These are phyloP conservation scores for Harpegnathos saltator DNA, from an alignment of 1,140 invertebrate species.

Conservation along the genomic window DNA sequence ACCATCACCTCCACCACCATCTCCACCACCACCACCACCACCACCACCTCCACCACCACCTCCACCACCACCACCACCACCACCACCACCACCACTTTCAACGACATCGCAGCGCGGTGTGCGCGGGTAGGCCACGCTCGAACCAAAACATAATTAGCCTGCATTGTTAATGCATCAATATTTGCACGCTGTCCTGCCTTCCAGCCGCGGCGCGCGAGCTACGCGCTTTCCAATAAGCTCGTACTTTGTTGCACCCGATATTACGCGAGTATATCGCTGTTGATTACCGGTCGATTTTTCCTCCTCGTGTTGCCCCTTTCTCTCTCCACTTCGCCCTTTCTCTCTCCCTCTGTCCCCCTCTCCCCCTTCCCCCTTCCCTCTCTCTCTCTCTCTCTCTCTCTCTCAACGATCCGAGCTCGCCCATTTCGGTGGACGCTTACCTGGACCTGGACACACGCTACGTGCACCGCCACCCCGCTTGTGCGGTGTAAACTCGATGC, in stretches of 20 bases:
- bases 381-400: slow-evolving; percentile 7
- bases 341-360: slow-evolving; percentile 45
- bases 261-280: slow-evolving; percentile 70
- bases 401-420: not conserved
- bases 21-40: too few relatives aligned
- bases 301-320: slow-evolving; percentile 25
- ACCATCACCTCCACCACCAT: slow-evolving; percentile 49
- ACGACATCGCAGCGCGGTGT: slow-evolving; percentile 29
- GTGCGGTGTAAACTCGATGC: slow-evolving; percentile 70
- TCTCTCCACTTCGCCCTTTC: not conserved
- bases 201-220: slow-evolving; percentile 68
- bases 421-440: slow-evolving; percentile 56
- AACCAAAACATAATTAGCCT: slow-evolving; percentile 86
- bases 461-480: slow-evolving; percentile 44
- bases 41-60: slow-evolving; percentile 66
- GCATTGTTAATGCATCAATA: slow-evolving; percentile 86
- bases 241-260: slow-evolving; percentile 72
- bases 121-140: slow-evolving; percentile 67
- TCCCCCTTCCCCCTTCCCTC: slow-evolving; percentile 44
- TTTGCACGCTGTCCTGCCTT: slow-evolving; percentile 84
- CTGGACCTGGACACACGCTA: slow-evolving; percentile 62
- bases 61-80: slow-evolving; percentile 60
- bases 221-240: slow-evolving; percentile 75
- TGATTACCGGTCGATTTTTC: slow-evolving; percentile 65
- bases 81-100: slow-evolving; percentile 33